These are phyloP conservation scores for Anastrepha obliqua DNA, from an alignment of 1,140 invertebrate genomes.

Conservation along the genomic window DNA sequence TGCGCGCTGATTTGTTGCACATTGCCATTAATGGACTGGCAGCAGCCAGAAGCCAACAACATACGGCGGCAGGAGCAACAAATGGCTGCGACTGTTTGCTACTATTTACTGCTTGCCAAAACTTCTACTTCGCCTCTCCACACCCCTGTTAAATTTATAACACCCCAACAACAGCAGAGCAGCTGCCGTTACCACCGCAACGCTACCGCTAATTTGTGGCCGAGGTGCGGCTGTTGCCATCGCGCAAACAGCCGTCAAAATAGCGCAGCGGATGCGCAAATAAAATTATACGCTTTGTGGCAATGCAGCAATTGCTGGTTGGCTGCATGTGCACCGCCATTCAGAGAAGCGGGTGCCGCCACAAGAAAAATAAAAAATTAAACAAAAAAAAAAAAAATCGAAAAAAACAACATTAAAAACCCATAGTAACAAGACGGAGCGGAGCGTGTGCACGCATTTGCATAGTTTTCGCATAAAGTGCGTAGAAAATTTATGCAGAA, in stretches of 20 bases:
- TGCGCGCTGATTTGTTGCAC: constrained; percentile 37
- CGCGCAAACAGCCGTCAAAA: neutral
- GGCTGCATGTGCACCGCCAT: constrained; percentile 45
- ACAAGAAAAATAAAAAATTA: constrained; percentile 3
- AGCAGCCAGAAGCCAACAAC: neutral
- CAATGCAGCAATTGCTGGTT: constrained; percentile 51
- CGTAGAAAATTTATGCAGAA: constrained; percentile 59
- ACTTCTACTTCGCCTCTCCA: neutral
- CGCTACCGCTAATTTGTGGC: neutral
- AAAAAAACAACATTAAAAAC: neutral
- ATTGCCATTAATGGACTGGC: constrained; percentile 42
- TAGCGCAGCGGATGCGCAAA: constrained; percentile 64
- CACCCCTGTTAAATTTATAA: neutral
- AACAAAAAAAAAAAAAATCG: neutral
- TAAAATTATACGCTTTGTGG: constrained; percentile 66
- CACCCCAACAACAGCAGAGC: neutral
- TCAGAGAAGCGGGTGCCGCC: constrained; percentile 10
- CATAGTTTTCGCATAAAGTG: constrained; percentile 55
- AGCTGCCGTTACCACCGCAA: neutral
- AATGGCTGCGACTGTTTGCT: constrained; percentile 39
- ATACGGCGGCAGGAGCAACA: neutral
- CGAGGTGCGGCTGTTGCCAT: neutral
- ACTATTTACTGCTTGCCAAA: neutral
- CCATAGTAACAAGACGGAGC: neutral
- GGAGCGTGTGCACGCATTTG: constrained; percentile 46